Conservation (phyloP, 2,888 invertebrate species). For the Lochmaea crataegi region DNA sequence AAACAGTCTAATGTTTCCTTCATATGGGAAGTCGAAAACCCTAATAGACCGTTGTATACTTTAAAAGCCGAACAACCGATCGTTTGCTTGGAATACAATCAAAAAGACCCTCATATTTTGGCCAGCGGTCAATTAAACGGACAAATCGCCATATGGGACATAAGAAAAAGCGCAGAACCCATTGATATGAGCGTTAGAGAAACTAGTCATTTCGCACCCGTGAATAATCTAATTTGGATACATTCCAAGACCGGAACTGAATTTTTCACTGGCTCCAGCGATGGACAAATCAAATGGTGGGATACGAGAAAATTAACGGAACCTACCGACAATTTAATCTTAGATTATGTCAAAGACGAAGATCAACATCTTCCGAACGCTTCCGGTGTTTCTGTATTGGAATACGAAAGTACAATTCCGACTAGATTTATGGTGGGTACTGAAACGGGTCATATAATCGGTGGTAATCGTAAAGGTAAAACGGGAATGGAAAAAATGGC, state of each 20-base stretch:
- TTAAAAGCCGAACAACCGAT: constrained; percentile 82
- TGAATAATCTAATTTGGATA: constrained; percentile 89
- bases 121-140: constrained; percentile 83
- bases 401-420: constrained; percentile 87
- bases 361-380: constrained; percentile 73
- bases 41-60: constrained; percentile 83
- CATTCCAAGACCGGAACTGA: constrained; percentile 95
- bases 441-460: constrained; percentile 73
- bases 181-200: constrained; percentile 76
- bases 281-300: constrained; percentile 93
- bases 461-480: constrained; percentile 78
- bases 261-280: constrained; percentile 93
- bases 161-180: constrained; percentile 85
- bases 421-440: constrained; percentile 84
- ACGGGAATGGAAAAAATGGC: constrained; percentile 82
- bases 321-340: constrained; percentile 77
- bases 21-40: constrained; percentile 95
- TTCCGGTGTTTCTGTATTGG: constrained; percentile 79
- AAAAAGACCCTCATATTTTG: constrained; percentile 83
- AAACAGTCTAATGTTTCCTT: constrained; percentile 79
- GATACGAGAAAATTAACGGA: constrained; percentile 80
- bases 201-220: constrained; percentile 88
- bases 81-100: constrained; percentile 89
- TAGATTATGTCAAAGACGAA: constrained; percentile 77
- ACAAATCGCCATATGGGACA: constrained; percentile 87